Evolutionary conservation across 2,888 invertebrate genomes (phyloP).

Genomic region (Cephus nigrinus): DNA sequence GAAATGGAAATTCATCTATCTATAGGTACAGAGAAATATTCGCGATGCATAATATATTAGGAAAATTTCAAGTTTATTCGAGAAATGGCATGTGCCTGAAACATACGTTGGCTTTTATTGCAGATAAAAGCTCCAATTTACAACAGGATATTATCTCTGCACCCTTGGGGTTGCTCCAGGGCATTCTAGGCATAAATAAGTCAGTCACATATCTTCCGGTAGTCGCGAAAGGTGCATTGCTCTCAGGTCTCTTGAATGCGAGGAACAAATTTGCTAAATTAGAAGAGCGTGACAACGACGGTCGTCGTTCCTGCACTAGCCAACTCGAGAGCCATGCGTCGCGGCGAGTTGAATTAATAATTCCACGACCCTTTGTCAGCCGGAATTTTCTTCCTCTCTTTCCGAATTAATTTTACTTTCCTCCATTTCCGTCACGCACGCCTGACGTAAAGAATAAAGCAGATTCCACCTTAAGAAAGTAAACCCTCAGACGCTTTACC

Average conservation of each 20-base stretch:
- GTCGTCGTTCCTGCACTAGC: slow-evolving; percentile 7
- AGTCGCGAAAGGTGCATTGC: not conserved
- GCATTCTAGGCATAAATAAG: not conserved
- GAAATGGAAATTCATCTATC: not conserved
- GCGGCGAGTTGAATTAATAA: not conserved
- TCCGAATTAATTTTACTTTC: slow-evolving; percentile 14
- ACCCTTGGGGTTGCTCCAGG: not conserved
- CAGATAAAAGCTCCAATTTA: not conserved
- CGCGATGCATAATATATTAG: not conserved
- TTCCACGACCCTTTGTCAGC: not conserved
- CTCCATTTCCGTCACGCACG: not conserved
- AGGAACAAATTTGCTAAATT: slow-evolving; percentile 22
- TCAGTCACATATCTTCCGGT: not conserved
- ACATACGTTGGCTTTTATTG: not conserved
- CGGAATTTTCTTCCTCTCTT: not conserved
- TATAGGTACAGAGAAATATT: not conserved
- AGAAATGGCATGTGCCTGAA: not conserved
- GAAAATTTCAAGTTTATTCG: not conserved
- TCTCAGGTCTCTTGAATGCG: slow-evolving; percentile 8
- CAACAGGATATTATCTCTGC: not conserved
- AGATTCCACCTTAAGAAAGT: not conserved
- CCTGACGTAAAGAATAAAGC: not conserved
- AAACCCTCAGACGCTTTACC: not conserved
- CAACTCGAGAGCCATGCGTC: not conserved
- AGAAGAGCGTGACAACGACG: slow-evolving; percentile 13